Evolutionary conservation across 2,113 vertebrate genomes (phyloP).

Genomic region (Mobula birostris): DNA sequence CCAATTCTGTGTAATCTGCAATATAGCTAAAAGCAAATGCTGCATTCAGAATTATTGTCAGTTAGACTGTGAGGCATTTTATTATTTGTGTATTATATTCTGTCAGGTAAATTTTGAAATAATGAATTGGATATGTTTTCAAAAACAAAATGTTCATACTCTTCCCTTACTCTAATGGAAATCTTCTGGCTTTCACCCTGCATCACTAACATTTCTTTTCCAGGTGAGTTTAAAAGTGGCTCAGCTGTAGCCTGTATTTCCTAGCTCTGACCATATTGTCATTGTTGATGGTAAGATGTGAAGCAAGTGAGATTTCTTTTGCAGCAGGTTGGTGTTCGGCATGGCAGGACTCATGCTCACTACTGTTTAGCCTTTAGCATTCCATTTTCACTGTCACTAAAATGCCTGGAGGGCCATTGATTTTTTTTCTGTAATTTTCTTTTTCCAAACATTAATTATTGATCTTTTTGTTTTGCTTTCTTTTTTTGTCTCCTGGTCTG

Average conservation of each 20-base stretch:
- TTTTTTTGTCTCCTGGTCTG: conserved; percentile 51
- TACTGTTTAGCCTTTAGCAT: conserved; percentile 16
- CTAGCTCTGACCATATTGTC: background rate
- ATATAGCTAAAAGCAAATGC: background rate
- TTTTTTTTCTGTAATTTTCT: conserved; percentile 49
- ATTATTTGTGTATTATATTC: background rate
- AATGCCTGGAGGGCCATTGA: conserved; percentile 51
- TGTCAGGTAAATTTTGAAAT: background rate
- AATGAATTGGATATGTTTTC: background rate
- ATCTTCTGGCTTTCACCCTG: background rate
- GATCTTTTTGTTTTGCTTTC: conserved; percentile 61
- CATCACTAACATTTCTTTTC: background rate
- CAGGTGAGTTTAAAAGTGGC: background rate
- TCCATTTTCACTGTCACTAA: conserved; percentile 45
- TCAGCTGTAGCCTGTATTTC: background rate
- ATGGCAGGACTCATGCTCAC: background rate
- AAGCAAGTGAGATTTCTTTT: background rate
- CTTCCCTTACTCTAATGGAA: background rate
- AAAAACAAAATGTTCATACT: background rate
- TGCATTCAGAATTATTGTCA: background rate
- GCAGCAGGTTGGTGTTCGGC: background rate
- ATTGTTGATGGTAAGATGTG: background rate
- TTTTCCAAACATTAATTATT: conserved; percentile 64
- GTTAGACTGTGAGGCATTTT: background rate
- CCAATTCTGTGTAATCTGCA: background rate